These are phyloP conservation scores for Sebastes itinus DNA, from an alignment of 2,797 vertebrate species.

Conservation along the genomic window DNA sequence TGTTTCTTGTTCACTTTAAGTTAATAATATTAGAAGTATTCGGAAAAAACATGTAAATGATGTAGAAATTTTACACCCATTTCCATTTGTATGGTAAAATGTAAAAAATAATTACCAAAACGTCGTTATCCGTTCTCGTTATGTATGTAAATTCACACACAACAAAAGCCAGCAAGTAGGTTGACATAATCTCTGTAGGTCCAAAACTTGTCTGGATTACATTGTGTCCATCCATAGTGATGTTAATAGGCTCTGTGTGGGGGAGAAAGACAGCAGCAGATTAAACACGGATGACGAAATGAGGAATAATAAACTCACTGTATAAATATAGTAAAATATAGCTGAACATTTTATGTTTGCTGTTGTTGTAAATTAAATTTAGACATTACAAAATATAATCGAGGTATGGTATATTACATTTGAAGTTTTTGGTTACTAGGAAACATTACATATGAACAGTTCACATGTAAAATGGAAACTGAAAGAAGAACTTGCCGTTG, in stretches of 20 bases:
- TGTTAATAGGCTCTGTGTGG: conserved; percentile 48
- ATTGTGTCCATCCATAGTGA: accelerated
- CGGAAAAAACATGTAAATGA: background rate
- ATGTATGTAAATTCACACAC: conserved; percentile 79
- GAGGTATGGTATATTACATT: background rate
- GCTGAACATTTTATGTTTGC: background rate
- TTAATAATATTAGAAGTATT: background rate
- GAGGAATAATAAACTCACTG: background rate
- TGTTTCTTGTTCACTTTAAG: background rate
- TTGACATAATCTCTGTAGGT: conserved; percentile 89
- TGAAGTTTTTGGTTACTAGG: background rate
- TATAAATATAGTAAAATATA: background rate
- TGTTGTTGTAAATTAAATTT: background rate
- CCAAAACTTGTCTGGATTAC: conserved; percentile 78
- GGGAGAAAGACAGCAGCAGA: background rate
- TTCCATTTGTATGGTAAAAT: background rate
- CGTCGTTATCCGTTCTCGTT: accelerated
- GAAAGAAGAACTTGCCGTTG: conserved; percentile 70
- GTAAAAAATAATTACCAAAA: conserved; percentile 71
- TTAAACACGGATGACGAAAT: background rate
- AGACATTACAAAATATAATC: background rate
- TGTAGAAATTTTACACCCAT: background rate
- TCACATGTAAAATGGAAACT: background rate
- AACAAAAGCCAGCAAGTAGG: conserved; percentile 92
- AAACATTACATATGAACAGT: background rate